A percentile compares a stretch with the other conserved stretches of the same genome.
phyloP scores from a whole-genome alignment of 2,888 invertebrate genomes.

The Leucania comma region DNA sequence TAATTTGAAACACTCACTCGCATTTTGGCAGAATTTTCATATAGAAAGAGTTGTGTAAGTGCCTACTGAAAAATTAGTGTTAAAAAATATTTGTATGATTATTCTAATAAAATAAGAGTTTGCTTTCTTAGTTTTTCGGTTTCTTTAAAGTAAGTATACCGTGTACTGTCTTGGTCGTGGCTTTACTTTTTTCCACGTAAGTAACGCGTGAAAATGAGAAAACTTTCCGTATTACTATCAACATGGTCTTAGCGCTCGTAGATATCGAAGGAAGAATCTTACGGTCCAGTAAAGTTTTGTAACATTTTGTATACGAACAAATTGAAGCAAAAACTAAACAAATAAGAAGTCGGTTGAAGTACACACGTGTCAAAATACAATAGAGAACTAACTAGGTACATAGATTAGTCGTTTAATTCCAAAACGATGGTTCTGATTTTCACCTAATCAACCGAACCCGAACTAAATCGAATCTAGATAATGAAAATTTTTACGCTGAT shows the following conservation, averaged over 20 bases:
- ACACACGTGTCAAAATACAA: conserved; percentile 1
- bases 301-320: conserved; percentile 49
- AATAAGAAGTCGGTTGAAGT: conserved; percentile 15
- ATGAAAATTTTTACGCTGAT: conserved; percentile 11
- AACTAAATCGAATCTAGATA: conserved; percentile 2
- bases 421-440: background rate
- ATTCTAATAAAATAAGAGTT: background rate
- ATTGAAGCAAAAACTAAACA: conserved; percentile 35
- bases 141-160: background rate
- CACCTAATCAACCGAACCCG: conserved; percentile 8
- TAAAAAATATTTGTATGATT: background rate
- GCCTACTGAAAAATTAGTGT: background rate
- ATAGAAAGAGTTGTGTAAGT: conserved; percentile 1
- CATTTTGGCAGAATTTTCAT: conserved; percentile 28
- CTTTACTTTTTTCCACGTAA: conserved; percentile 15
- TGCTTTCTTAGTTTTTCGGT: background rate
- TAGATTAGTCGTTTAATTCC: background rate
- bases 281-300: conserved; percentile 42
- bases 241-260: conserved; percentile 29
- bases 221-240: conserved; percentile 52
- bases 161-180: background rate
- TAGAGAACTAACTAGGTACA: background rate
- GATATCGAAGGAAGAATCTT: conserved; percentile 33
- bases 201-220: conserved; percentile 44
- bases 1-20: conserved; percentile 67